Evolutionary conservation across 2,888 invertebrate genomes (phyloP), one percentile per base, ranked within the genome.

Genomic region (Heliconius cydno): DNA sequence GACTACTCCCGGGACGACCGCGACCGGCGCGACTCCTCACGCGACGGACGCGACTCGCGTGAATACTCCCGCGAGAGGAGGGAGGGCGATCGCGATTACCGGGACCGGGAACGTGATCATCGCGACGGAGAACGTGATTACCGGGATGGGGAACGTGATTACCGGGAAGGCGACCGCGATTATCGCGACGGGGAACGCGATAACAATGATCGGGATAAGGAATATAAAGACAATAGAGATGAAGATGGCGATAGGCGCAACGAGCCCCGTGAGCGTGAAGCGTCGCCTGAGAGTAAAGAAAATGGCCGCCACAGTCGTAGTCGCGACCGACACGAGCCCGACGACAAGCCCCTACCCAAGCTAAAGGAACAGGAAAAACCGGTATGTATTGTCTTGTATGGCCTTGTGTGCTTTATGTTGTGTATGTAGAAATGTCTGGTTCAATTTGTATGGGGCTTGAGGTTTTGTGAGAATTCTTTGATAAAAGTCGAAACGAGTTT

Each of bases 321-420:
- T 80, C 89, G 90, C 22, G 93, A 93, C 83, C 85, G 90, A 7
- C 85, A 83, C 82, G 90, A 91, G 79, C 87, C 88, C 28, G 92
- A 91, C 1, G 92, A 92, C 2, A 90, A 87, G 81, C 88, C 92
- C 85, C 95, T 97, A 96, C 97, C 97, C 88, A 97, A 97, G 92
- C 92, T 97, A 87, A 96, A 96, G 88, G 97, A 97, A 90, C 96
- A 96, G 84, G 96, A 97, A 89, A 96, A 96, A 91, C 97, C 97
- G 88, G 97, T 97, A 92, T 93, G 96, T 73, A n/a, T 73, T 60
- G 38, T 60, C 1, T 19, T 10, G 46, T 25, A 7, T 25, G 15
- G 15, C 70, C 70, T 46, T 70, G 68, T 10, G 25, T 65, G 28
- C 12, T 65, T 13, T 30, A 9, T 15, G 25, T 34, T 22, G 19